Percentiles rank a stretch among this genome's conserved stretches.
Evolutionary conservation across 2,888 invertebrate genomes (phyloP).

Genomic region (Oscheius sp.): DNA sequence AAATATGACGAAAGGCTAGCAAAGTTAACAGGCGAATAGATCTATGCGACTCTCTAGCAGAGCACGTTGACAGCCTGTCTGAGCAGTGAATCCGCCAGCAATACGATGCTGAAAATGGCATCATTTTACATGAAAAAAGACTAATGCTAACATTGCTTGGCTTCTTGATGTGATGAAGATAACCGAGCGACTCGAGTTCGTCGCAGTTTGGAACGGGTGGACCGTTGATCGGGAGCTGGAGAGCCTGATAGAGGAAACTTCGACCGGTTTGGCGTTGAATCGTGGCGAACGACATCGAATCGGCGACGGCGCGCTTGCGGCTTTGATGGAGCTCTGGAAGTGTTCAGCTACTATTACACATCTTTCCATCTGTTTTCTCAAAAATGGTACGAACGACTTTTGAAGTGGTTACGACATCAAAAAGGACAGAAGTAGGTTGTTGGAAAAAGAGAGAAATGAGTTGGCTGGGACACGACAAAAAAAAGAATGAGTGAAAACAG

Average conservation of each 20-base stretch:
- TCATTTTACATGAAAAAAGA: neutral
- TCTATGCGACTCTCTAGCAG: slow-evolving; percentile 68
- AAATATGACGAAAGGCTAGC: slow-evolving; percentile 8
- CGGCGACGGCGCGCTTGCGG: slow-evolving; percentile 49
- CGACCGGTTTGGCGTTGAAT: slow-evolving; percentile 48
- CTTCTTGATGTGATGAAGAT: slow-evolving; percentile 47
- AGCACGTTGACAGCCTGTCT: slow-evolving; percentile 63
- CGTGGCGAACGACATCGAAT: slow-evolving; percentile 53
- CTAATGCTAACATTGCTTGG: slow-evolving; percentile 41
- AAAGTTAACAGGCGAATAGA: slow-evolving; percentile 39
- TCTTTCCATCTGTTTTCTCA: too few species aligned
- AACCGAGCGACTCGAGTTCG: slow-evolving; percentile 48
- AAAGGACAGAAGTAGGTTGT: too few species aligned
- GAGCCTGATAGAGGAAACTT: slow-evolving; percentile 46
- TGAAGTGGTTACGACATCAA: too few species aligned
- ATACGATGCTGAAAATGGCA: slow-evolving; percentile 42
- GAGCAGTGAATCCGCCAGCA: slow-evolving; percentile 68
- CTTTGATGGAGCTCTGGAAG: slow-evolving; percentile 45
- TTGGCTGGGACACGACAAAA: too few species aligned
- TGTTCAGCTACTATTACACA: neutral
- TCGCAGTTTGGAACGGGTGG: slow-evolving; percentile 45
- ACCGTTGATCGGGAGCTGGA: slow-evolving; percentile 53
- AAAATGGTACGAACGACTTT: too few species aligned
- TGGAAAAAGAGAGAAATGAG: too few species aligned
- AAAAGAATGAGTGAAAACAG: too few species aligned